These are phyloP conservation scores for Merluccius polli DNA, from an alignment of 2,797 vertebrate species.

Conservation along the genomic window DNA sequence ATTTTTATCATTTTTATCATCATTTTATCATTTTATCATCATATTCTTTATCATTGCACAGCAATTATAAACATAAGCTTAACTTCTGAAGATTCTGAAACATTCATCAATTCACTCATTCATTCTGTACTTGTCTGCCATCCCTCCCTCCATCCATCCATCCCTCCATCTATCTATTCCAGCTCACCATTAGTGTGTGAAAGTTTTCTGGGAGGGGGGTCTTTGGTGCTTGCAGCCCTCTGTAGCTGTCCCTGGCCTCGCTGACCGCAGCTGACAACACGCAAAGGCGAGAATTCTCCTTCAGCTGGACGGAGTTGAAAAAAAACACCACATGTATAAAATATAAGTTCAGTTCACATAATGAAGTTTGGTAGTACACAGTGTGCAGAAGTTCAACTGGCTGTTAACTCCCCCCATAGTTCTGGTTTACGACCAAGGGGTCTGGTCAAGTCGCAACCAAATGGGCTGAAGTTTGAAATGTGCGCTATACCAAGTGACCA, in stretches of 20 bases:
- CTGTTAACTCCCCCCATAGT: not conserved
- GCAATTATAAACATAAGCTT: too few relatives aligned
- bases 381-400: too few relatives aligned
- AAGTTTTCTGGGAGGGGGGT: conserved; percentile 7
- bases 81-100: too few relatives aligned
- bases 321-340: not conserved
- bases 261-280: conserved; percentile 28
- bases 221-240: conserved; percentile 13
- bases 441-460: not conserved
- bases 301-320: conserved; percentile 24
- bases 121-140: too few relatives aligned
- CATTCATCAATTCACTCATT: not conserved
- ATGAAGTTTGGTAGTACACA: not conserved
- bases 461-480: not conserved
- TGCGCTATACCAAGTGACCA: too few relatives aligned
- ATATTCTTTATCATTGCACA: not conserved
- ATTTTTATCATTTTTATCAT: not conserved
- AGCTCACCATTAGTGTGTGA: conserved; percentile 29
- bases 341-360: not conserved
- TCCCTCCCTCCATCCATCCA: too few relatives aligned
- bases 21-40: not conserved
- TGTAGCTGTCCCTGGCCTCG: conserved; percentile 43
- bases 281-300: conserved; percentile 17
- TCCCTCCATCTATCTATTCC: too few relatives aligned
- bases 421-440: not conserved